A percentile compares a stretch with the other conserved stretches of the same genome.
Conservation (phyloP, 2,797 vertebrate genomes). For the Leptatherina wallacei region DNA sequence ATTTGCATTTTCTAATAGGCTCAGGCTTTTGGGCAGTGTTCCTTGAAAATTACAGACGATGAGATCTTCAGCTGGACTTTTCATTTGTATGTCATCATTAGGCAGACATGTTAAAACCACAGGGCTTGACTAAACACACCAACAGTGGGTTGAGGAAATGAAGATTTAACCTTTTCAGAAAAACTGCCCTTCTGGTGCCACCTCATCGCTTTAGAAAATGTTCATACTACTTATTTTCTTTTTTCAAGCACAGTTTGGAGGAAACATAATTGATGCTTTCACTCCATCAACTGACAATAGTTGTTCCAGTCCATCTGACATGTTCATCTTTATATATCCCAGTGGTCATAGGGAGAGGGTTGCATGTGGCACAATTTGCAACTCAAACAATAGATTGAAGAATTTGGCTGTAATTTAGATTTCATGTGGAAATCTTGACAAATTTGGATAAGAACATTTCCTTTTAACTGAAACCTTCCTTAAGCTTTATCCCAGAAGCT, state of each 20-base stretch:
- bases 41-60: constrained; percentile 71
- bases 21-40: constrained; percentile 36
- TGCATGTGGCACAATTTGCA: constrained; percentile 8
- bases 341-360: not conserved
- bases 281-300: constrained; percentile 16
- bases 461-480: not conserved
- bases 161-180: constrained; percentile 32
- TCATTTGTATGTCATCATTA: constrained; percentile 76
- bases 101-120: constrained; percentile 55
- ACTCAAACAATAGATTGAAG: not conserved
- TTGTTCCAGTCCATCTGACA: constrained; percentile 28
- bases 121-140: constrained; percentile 24
- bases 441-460: not conserved
- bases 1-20: constrained; percentile 35
- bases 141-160: constrained; percentile 33
- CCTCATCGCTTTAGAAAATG: constrained; percentile 1
- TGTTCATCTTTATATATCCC: constrained; percentile 19
- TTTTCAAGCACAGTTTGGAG: constrained; percentile 19
- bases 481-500: not conserved
- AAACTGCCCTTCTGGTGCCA: constrained; percentile 24
- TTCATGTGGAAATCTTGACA: not conserved
- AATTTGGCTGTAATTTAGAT: not conserved
- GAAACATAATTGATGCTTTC: constrained; percentile 21
- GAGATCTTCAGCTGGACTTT: constrained; percentile 56
- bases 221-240: constrained; percentile 20